Evolutionary conservation across 2,888 invertebrate species (phyloP), one percentile per base, ranked within the genome.

Genomic region (Drosophila maculinotata): DNA sequence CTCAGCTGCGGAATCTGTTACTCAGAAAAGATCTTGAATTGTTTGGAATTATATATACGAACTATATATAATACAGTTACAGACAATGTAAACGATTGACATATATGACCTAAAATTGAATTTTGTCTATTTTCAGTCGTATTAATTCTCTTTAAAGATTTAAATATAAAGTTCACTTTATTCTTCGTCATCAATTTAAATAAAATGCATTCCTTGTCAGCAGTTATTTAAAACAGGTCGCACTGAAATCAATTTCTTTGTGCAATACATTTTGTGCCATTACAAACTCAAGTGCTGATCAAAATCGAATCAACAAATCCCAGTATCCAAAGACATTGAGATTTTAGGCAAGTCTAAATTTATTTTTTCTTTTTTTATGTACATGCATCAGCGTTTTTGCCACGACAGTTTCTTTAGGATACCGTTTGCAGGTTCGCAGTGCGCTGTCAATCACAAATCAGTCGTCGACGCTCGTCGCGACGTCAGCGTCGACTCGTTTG

Each of bases 361-460:
- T 7, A 10, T 26, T 48, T 14, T 23, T 8, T 7, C 8, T 48
- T 26, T 12, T 33, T 6, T 53, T 42, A 42, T 33, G 25, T 20
- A 26, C 47, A 49, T 53, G 71, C 72, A 62, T 78, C 78, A 81
- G 79, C 72, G 42, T 41, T 75, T 69, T 71, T 65, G 39, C 20
- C 44, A 17, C 56, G 57, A 26, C 33, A 25, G 31, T 70, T 48
- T 57, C 57, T 52, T 17, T 38, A 65, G 57, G 14, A 52, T 48
- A 39, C 30, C 56, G 10, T 23, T 28, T 15, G n/a, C 31, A 1
- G 23, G 7, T 20, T n/a, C 26, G 44, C 44, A 31, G 60, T 47
- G 42, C 25, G 62, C 58, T 68, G 81, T 79, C 79, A 79, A 79
- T 79, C 78, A 80, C 75, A 65, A 80, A 79, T 79, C 84, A 76